Evolutionary conservation across 1,140 invertebrate species (phyloP).

Genomic region (Bursaphelenchus mucronatus): DNA sequence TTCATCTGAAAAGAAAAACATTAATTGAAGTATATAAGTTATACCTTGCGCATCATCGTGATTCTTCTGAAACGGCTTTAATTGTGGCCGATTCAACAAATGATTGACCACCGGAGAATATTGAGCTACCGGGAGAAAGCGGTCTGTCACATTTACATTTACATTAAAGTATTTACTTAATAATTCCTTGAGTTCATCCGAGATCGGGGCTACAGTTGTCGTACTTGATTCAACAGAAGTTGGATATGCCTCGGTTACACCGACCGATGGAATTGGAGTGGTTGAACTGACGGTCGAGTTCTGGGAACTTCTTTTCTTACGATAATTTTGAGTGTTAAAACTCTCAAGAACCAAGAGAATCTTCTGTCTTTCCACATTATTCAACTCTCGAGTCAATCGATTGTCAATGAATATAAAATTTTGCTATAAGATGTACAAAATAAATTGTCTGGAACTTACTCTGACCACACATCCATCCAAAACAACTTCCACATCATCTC

Average conservation of each 20-base stretch:
- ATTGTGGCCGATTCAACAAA: not conserved
- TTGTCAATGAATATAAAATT: conserved; percentile 33
- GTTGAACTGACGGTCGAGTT: conserved; percentile 2
- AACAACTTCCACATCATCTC: conserved; percentile 36
- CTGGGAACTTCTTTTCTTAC: not conserved
- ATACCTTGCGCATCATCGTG: conserved; percentile 8
- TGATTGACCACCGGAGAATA: conserved; percentile 27
- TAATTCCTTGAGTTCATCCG: conserved; percentile 16
- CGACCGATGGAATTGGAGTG: not conserved
- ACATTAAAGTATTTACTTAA: conserved; percentile 26
- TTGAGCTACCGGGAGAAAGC: conserved; percentile 29
- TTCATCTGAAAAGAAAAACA: not conserved
- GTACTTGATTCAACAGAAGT: conserved; percentile 5
- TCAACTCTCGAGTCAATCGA: conserved; percentile 30
- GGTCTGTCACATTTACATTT: conserved; percentile 22
- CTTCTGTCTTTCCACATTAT: conserved; percentile 21
- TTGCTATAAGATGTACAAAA: conserved; percentile 24
- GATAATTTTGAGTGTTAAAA: not conserved
- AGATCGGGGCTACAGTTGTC: conserved; percentile 6
- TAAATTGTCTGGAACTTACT: conserved; percentile 13
- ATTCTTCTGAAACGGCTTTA: not conserved
- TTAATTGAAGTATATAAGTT: not conserved
- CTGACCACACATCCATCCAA: conserved; percentile 32
- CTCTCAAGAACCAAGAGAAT: conserved; percentile 3
- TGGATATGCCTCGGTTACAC: not conserved